Evolutionary conservation across 2,888 invertebrate genomes (phyloP).

Genomic region (Leistus spinibarbis): DNA sequence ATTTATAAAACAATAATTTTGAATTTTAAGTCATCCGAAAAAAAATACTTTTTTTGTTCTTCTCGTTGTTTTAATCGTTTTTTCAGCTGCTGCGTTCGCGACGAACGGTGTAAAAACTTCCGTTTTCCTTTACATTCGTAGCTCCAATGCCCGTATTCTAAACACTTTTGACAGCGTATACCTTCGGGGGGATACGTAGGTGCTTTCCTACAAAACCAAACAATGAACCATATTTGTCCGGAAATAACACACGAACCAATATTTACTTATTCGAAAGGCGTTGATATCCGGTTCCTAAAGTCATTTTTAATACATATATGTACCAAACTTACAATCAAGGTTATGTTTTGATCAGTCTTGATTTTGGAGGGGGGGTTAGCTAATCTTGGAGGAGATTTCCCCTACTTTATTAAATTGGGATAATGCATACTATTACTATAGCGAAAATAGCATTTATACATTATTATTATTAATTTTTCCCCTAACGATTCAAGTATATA

Average conservation of each 20-base stretch:
- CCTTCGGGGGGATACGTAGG: slow-evolving; percentile 72
- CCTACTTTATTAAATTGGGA: no score
- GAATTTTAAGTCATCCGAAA: not conserved
- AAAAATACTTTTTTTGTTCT: slow-evolving; percentile 47
- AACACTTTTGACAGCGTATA: slow-evolving; percentile 88
- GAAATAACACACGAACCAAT: no score
- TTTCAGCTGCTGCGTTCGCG: slow-evolving; percentile 80
- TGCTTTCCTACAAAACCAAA: slow-evolving; percentile 63
- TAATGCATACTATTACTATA: no score
- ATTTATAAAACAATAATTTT: no score
- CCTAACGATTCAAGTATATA: no score
- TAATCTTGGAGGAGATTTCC: no score
- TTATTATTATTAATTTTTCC: no score
- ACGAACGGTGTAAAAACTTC: slow-evolving; percentile 83
- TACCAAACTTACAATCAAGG: not conserved
- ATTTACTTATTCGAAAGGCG: no score
- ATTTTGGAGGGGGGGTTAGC: no score
- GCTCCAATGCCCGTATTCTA: slow-evolving; percentile 93
- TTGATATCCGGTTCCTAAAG: slow-evolving; percentile 21
- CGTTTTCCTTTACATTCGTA: slow-evolving; percentile 91
- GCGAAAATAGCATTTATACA: no score
- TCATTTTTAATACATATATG: slow-evolving; percentile 16
- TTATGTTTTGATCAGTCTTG: slow-evolving; percentile 35
- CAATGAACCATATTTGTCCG: no score
- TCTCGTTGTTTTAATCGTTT: slow-evolving; percentile 66